A percentile compares a stretch with the other conserved stretches of the same genome.
Evolutionary conservation across 2,113 vertebrate genomes (phyloP).

Genomic region (Dicaeum eximium): DNA sequence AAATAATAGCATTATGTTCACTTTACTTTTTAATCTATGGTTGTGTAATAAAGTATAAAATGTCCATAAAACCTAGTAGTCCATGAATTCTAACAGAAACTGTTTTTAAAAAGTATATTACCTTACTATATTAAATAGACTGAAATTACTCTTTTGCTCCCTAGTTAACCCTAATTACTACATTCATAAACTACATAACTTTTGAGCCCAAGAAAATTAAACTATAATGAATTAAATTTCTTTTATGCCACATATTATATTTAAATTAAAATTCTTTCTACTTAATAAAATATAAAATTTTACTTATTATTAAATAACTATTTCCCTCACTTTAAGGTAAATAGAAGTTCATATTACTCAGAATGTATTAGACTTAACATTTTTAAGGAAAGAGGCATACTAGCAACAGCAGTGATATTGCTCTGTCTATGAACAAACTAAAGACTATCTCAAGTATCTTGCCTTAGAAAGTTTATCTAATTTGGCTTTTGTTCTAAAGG

Average conservation of each 20-base stretch:
- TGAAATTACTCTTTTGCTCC: not conserved
- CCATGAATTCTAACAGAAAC: not conserved
- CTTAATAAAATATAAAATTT: not conserved
- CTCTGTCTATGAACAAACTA: not conserved
- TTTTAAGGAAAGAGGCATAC: not conserved
- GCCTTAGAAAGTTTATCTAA: not conserved
- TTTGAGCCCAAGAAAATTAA: slow-evolving; percentile 20
- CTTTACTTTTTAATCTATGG: not conserved
- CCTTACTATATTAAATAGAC: not conserved
- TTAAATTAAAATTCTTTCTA: not conserved
- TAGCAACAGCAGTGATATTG: not conserved
- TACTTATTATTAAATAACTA: not conserved
- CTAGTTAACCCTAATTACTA: not conserved
- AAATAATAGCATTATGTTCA: not conserved
- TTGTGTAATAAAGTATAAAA: not conserved
- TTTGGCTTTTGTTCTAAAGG: not conserved
- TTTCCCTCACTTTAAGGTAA: not conserved
- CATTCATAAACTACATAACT: not conserved
- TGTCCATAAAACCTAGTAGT: not conserved
- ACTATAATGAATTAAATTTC: not conserved
- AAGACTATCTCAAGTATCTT: not conserved
- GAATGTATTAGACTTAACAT: not conserved
- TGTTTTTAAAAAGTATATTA: not conserved
- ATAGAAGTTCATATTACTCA: not conserved
- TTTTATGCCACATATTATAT: not conserved